Percentiles rank a stretch among this genome's conserved stretches.
Evolutionary conservation across 2,113 vertebrate genomes (phyloP).

Genomic region (Himantopus leucocephalus): DNA sequence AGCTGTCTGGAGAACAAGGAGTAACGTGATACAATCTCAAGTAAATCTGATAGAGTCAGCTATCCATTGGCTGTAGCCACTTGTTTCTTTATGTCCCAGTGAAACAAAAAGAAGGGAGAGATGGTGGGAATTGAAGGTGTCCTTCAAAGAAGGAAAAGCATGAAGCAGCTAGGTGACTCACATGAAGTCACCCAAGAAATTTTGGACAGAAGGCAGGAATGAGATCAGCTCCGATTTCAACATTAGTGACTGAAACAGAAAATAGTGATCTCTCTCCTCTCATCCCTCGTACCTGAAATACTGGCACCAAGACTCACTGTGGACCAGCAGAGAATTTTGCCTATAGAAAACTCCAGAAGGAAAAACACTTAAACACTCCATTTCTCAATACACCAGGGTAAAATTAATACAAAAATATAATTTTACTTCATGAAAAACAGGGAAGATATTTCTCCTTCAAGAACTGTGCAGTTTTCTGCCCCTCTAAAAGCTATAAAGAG

Average conservation of each 20-base stretch:
- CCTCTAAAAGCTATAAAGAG: neutral
- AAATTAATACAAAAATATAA: neutral
- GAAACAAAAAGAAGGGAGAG: neutral
- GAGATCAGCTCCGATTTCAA: neutral
- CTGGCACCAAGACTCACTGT: neutral
- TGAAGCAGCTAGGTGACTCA: neutral
- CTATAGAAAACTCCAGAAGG: neutral
- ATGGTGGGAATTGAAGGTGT: neutral
- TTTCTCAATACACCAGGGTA: neutral
- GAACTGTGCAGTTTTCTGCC: neutral
- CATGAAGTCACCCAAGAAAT: neutral
- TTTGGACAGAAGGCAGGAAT: neutral
- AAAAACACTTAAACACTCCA: neutral
- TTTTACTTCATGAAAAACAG: neutral
- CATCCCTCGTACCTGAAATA: neutral
- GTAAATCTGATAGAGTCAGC: neutral
- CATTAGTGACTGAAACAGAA: neutral
- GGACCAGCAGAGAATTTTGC: neutral
- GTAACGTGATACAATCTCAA: neutral
- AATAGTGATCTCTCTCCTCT: neutral
- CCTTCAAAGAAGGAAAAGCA: neutral
- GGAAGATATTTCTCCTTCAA: neutral
- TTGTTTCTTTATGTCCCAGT: neutral
- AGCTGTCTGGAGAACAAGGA: neutral
- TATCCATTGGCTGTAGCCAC: neutral